Conservation (phyloP, 2,797 vertebrate genomes). For the Arremon brunneinucha region DNA sequence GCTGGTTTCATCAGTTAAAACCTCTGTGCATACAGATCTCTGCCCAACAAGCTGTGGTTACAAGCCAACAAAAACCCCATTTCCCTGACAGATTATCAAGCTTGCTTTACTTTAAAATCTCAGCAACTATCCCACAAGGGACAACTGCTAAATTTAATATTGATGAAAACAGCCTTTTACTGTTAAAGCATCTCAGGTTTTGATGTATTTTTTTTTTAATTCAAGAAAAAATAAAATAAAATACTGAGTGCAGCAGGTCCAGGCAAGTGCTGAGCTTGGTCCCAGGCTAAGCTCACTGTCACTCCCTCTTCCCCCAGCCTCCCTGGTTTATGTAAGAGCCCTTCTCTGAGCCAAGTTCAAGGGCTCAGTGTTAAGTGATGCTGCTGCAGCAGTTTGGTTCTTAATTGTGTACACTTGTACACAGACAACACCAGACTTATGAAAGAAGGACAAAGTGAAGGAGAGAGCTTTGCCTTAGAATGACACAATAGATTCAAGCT, state of each 20-base stretch:
- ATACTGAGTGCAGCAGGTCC: background rate
- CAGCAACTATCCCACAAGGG: background rate
- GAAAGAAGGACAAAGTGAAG: background rate
- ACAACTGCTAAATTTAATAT: background rate
- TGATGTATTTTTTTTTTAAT: background rate
- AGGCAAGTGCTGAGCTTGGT: background rate
- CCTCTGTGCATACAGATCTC: background rate
- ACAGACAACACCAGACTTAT: background rate
- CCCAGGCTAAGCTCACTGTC: background rate
- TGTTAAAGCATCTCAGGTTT: background rate
- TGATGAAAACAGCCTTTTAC: constrained; percentile 21
- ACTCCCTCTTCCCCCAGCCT: background rate
- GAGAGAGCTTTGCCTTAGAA: background rate
- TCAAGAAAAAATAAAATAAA: background rate
- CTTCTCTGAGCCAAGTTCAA: background rate
- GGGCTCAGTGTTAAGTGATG: constrained; percentile 1
- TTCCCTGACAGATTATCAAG: constrained; percentile 13
- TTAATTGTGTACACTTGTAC: background rate
- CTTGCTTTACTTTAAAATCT: background rate
- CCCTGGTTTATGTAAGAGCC: background rate
- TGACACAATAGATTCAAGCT: background rate
- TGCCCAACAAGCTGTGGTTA: background rate
- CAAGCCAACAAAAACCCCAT: background rate
- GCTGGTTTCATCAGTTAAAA: background rate
- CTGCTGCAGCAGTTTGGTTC: constrained; percentile 11